phyloP scores from a whole-genome alignment of 1,140 invertebrate genomes.

The Eumaeus atala region DNA sequence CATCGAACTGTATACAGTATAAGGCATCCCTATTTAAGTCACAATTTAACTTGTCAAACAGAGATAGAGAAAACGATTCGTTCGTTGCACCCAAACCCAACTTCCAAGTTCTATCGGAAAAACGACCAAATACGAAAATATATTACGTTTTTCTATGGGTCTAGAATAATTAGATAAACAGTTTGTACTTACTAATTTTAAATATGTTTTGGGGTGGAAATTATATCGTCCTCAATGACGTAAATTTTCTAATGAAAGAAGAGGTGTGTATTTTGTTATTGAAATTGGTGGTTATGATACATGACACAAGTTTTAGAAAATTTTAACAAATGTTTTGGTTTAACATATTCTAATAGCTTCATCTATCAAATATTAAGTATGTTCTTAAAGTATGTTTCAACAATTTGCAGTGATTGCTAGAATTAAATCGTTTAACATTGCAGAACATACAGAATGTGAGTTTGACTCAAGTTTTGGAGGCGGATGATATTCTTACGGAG shows the following conservation, averaged over 20 bases:
- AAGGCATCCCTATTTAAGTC: background rate
- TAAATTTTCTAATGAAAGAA: slow-evolving; percentile 60
- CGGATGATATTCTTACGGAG: slow-evolving; percentile 96
- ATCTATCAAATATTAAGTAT: background rate
- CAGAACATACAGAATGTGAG: slow-evolving; percentile 86
- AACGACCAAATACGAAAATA: slow-evolving; percentile 27
- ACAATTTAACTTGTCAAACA: no score
- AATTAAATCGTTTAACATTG: slow-evolving; percentile 19
- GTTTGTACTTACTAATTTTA: slow-evolving; percentile 60
- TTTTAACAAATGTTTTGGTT: slow-evolving; percentile 3
- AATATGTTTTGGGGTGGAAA: slow-evolving; percentile 69
- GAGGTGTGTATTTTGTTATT: slow-evolving; percentile 62
- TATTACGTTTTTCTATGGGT: slow-evolving; percentile 56
- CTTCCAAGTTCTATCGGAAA: slow-evolving; percentile 33
- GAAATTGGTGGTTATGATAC: slow-evolving; percentile 59
- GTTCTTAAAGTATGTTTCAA: background rate
- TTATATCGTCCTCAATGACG: slow-evolving; percentile 54
- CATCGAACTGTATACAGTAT: slow-evolving; percentile 24
- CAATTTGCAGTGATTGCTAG: background rate
- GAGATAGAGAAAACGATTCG: slow-evolving; percentile 41
- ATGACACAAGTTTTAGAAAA: slow-evolving; percentile 15
- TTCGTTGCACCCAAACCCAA: no score
- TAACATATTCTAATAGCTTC: slow-evolving; percentile 2
- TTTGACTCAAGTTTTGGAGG: slow-evolving; percentile 91
- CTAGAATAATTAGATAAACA: slow-evolving; percentile 42